Percentiles rank a stretch among this genome's conserved stretches.
Conservation (phyloP, 2,797 vertebrate genomes). For the Enteromius treurensis region DNA sequence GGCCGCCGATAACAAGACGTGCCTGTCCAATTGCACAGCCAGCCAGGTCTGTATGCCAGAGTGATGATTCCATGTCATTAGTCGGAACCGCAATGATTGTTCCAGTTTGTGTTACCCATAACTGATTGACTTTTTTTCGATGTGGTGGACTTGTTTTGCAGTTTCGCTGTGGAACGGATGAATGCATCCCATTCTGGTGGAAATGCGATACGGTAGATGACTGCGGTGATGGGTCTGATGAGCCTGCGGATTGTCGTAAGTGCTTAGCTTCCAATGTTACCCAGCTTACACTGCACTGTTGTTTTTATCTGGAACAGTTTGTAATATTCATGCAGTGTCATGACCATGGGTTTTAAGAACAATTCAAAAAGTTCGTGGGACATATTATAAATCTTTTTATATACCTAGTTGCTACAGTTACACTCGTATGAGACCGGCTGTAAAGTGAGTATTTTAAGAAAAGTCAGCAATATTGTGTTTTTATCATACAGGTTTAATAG, state of each 20-base stretch:
- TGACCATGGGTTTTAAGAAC: not conserved
- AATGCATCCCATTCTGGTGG: slow-evolving; percentile 99
- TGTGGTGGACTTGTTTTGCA: slow-evolving; percentile 60
- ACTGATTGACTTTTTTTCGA: slow-evolving; percentile 30
- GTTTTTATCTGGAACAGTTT: slow-evolving; percentile 8
- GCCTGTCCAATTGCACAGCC: slow-evolving; percentile 97
- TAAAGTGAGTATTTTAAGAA: not conserved
- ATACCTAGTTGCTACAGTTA: slow-evolving; percentile 10
- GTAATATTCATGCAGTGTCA: not conserved
- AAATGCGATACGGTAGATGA: slow-evolving; percentile 98
- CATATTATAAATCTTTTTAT: slow-evolving; percentile 8
- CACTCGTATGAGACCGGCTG: not conserved
- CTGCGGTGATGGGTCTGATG: slow-evolving; percentile 96
- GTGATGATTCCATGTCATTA: slow-evolving; percentile 11
- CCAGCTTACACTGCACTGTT: not conserved
- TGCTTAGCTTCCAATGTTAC: slow-evolving; percentile 51
- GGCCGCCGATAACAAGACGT: slow-evolving; percentile 91
- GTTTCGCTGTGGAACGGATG: slow-evolving; percentile 98
- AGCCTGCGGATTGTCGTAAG: slow-evolving; percentile 96
- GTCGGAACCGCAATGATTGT: slow-evolving; percentile 5
- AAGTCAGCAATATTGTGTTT: not conserved
- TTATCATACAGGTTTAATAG: not conserved
- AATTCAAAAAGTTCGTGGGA: not conserved
- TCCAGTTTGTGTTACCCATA: slow-evolving; percentile 15
- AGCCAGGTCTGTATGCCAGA: slow-evolving; percentile 85